Conservation (phyloP, 2,888 invertebrate species). For the Drosophila suboccidentalis region DNA sequence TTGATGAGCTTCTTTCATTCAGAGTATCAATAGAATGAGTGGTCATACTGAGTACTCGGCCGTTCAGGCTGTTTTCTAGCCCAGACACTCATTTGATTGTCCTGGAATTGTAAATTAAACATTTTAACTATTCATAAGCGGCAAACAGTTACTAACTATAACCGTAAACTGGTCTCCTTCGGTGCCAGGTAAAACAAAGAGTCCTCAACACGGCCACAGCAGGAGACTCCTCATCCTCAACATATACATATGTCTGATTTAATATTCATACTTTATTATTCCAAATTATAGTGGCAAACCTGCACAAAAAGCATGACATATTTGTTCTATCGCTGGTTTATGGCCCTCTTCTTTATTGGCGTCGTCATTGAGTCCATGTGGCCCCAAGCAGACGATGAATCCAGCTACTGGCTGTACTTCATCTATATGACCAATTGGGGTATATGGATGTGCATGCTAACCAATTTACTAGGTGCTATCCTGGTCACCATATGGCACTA, state of each 20-base stretch:
- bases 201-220: not conserved
- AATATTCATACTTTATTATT: conserved; percentile 27
- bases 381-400: conserved; percentile 57
- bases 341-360: conserved; percentile 83
- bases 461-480: conserved; percentile 82
- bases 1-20: conserved; percentile 58
- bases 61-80: conserved; percentile 1
- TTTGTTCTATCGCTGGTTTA: conserved; percentile 84
- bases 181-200: conserved; percentile 33
- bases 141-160: conserved; percentile 48
- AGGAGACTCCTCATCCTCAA: not conserved
- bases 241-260: conserved; percentile 1
- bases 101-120: conserved; percentile 69
- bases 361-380: conserved; percentile 83
- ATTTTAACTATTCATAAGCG: conserved; percentile 69
- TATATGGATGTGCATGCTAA: conserved; percentile 84
- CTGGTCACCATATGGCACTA: conserved; percentile 84
- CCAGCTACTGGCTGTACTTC: conserved; percentile 82
- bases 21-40: conserved; percentile 56
- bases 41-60: conserved; percentile 17
- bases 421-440: conserved; percentile 86
- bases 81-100: conserved; percentile 37
- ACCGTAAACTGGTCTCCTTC: conserved; percentile 10
- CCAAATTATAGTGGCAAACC: conserved; percentile 84
- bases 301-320: conserved; percentile 83